Percentiles rank a stretch among this genome's conserved stretches.
Evolutionary conservation across 2,113 vertebrate genomes (phyloP).

Genomic region (Galeopterus variegatus): DNA sequence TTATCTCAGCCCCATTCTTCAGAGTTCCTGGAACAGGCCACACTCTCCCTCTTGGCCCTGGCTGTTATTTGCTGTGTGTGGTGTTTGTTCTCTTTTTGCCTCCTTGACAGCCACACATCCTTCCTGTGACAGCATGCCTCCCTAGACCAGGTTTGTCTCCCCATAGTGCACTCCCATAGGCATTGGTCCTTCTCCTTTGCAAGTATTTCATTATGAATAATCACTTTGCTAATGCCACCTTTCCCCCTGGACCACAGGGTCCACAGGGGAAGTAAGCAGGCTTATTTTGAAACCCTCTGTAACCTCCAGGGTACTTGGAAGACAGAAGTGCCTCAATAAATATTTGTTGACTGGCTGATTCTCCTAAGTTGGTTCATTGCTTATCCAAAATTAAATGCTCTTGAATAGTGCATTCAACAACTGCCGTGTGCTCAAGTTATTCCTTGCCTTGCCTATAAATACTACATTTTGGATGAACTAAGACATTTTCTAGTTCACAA

Average conservation of each 20-base stretch:
- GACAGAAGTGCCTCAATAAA: neutral
- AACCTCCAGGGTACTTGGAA: neutral
- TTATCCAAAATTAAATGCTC: neutral
- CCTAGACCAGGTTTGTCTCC: neutral
- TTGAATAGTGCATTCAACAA: neutral
- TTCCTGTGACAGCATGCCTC: neutral
- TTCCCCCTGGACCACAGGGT: neutral
- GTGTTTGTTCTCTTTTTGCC: neutral
- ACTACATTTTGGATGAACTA: neutral
- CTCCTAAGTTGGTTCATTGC: neutral
- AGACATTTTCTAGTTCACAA: conserved; percentile 62
- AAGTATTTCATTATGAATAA: neutral
- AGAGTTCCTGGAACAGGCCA: neutral
- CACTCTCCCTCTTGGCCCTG: neutral
- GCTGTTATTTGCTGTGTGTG: neutral
- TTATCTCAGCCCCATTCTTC: neutral
- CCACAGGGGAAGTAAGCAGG: neutral
- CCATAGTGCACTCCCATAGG: too few species aligned
- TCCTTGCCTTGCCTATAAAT: neutral
- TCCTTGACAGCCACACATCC: too few species aligned
- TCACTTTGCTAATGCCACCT: neutral
- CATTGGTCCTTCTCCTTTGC: neutral
- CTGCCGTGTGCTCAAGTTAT: neutral
- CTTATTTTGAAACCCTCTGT: neutral
- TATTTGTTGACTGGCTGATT: neutral